A percentile compares a stretch with the other conserved stretches of the same genome.
phyloP scores from a whole-genome alignment of 92 coral and sea anemone genomes.

The Diadumene lineata region DNA sequence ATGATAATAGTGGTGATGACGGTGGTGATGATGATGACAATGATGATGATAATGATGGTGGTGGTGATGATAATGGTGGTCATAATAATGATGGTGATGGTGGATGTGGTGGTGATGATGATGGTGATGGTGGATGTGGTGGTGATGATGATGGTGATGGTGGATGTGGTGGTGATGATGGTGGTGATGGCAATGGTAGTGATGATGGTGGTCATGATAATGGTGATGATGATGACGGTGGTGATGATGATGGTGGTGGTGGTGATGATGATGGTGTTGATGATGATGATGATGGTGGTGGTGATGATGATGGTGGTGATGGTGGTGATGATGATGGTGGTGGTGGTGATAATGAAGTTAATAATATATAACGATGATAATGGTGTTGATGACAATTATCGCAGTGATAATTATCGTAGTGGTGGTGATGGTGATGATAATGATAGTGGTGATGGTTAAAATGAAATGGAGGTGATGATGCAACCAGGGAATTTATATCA shows the following conservation, averaged over 20 bases:
- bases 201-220: not conserved
- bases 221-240: not conserved
- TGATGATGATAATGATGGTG: not conserved
- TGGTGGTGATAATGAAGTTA: not conserved
- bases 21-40: not conserved
- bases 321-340: not conserved
- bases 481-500: not conserved
- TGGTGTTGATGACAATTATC: not conserved
- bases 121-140: not conserved
- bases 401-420: not conserved
- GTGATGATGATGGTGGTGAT: not conserved
- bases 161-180: not conserved
- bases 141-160: not conserved
- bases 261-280: not conserved
- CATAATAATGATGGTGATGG: not conserved
- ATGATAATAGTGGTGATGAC: not conserved
- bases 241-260: not conserved
- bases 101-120: not conserved
- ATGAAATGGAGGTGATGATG: not conserved
- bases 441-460: not conserved
- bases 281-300: not conserved
- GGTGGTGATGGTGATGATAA: not conserved
- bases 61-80: not conserved
- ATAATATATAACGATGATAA: not conserved
- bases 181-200: not conserved